phyloP scores from a whole-genome alignment of 2,888 invertebrate species.

The Archips xylosteana region DNA sequence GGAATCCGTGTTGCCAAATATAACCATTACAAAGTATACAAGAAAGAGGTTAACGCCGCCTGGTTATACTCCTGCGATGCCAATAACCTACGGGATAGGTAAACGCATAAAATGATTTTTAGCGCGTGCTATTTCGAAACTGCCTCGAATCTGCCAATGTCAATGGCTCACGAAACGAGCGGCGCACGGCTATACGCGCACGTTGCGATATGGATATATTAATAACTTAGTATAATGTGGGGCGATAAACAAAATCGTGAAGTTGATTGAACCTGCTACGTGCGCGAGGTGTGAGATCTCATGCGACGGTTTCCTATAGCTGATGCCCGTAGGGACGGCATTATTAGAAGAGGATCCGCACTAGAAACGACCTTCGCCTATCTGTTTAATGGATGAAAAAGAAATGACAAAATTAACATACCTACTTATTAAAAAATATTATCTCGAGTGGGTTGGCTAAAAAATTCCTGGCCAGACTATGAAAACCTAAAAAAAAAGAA shows the following conservation, averaged over 20 bases:
- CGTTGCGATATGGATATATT: slow-evolving; percentile 41
- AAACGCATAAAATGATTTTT: slow-evolving; percentile 55
- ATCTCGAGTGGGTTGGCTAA: too few species aligned
- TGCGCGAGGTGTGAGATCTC: slow-evolving; percentile 36
- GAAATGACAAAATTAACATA: too few species aligned
- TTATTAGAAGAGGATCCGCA: too few species aligned
- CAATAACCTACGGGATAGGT: slow-evolving; percentile 50
- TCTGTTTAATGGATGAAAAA: too few species aligned
- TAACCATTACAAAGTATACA: slow-evolving; percentile 18
- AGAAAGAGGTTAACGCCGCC: slow-evolving; percentile 41
- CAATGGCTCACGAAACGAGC: slow-evolving; percentile 73
- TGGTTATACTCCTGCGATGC: slow-evolving; percentile 50
- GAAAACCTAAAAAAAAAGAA: too few species aligned
- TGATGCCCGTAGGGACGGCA: background rate
- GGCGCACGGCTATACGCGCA: slow-evolving; percentile 52
- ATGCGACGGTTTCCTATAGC: slow-evolving; percentile 4
- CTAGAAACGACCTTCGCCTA: too few species aligned
- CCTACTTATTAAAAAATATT: too few species aligned
- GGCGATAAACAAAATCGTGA: slow-evolving; percentile 64
- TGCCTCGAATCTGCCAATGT: slow-evolving; percentile 67
- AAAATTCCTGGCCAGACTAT: too few species aligned
- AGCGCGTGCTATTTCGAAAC: slow-evolving; percentile 65
- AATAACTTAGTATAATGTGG: slow-evolving; percentile 30
- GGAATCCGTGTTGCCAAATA: slow-evolving; percentile 30
- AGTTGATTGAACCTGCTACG: slow-evolving; percentile 66